Percentiles rank a stretch among this genome's conserved stretches.
Evolutionary conservation across 53 echinoderm and acorn worm genomes (phyloP).

Genomic region (Echinarachnius parma): DNA sequence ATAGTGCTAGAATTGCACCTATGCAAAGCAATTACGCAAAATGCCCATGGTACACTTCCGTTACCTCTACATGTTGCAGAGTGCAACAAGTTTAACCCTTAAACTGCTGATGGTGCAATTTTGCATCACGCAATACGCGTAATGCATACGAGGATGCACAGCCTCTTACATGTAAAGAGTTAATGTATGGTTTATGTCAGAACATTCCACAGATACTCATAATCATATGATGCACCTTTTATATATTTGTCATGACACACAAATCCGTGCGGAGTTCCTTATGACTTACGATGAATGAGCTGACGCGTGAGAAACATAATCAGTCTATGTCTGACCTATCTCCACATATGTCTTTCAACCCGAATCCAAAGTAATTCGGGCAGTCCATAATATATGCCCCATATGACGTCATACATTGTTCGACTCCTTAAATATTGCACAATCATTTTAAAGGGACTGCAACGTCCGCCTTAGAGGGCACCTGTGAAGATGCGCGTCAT

Average conservation of each 20-base stretch:
- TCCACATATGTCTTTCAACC: constrained; percentile 24
- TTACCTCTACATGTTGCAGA: no score
- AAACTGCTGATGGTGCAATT: background rate
- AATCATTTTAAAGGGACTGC: background rate
- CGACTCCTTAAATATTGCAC: constrained; percentile 19
- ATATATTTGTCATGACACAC: constrained; percentile 44
- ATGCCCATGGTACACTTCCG: no score
- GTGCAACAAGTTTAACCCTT: no score
- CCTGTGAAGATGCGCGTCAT: background rate
- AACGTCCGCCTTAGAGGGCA: background rate
- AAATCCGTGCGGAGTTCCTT: constrained; percentile 42
- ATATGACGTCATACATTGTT: constrained; percentile 32
- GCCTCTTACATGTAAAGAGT: no score
- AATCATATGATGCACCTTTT: no score
- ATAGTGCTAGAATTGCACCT: no score
- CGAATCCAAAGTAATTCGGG: constrained; percentile 1
- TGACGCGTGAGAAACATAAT: constrained; percentile 3
- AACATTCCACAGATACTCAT: no score
- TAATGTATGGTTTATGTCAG: no score
- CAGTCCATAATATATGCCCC: constrained; percentile 20
- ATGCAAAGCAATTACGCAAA: no score
- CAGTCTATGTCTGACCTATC: constrained; percentile 23
- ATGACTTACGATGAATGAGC: constrained; percentile 18
- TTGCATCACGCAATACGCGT: constrained; percentile 4
- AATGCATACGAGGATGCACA: background rate